Percentiles rank a stretch among this genome's conserved stretches.
Evolutionary conservation across 1,140 invertebrate species (phyloP).

Genomic region (Tetranychus urticae): DNA sequence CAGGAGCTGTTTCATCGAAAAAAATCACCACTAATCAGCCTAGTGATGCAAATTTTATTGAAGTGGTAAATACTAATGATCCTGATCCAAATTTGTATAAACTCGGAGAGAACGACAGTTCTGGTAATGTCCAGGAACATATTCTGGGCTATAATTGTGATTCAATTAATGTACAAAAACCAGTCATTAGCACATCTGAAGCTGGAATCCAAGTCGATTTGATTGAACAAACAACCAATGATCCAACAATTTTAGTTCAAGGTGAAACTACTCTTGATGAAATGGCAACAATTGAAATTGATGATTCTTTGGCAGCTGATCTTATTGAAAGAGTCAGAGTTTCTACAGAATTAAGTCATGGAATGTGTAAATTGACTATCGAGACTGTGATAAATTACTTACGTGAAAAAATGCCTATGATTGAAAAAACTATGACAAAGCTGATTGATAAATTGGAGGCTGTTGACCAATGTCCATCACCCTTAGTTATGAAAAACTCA

Average conservation of each 20-base stretch:
- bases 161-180: no score
- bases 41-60: no score
- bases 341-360: constrained; percentile 59
- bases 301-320: constrained; percentile 10
- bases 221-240: not conserved
- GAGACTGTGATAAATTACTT: constrained; percentile 38
- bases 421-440: constrained; percentile 12
- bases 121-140: no score
- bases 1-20: no score
- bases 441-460: constrained; percentile 1
- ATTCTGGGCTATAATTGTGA: not conserved
- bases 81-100: no score
- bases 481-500: constrained; percentile 22
- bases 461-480: not conserved
- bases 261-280: no score
- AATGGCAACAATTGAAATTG: not conserved
- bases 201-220: not conserved
- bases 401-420: constrained; percentile 14
- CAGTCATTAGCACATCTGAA: not conserved
- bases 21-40: no score
- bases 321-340: constrained; percentile 33
- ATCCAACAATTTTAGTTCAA: no score
- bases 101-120: no score
- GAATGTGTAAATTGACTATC: constrained; percentile 57
- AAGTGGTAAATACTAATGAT: no score